A percentile compares a stretch with the other conserved stretches of the same genome.
Conservation (phyloP, 2,113 vertebrate genomes). For the Chionis minor region DNA sequence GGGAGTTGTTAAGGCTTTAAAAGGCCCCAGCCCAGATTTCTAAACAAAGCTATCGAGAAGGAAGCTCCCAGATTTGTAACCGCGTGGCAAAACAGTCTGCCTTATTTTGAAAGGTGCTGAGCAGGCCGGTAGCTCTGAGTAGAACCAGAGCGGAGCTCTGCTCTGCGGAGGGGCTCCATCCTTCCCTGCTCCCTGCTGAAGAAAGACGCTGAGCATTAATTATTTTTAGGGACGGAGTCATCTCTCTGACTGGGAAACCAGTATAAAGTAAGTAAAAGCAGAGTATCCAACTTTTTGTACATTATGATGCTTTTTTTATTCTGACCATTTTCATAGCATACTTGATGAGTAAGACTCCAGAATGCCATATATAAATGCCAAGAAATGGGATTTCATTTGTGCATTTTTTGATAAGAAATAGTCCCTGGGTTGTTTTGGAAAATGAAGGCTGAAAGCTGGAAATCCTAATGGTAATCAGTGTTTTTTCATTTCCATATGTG, state of each 20-base stretch:
- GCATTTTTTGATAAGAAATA: neutral
- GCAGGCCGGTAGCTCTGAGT: neutral
- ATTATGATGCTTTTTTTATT: neutral
- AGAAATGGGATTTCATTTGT: constrained; percentile 16
- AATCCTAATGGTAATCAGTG: constrained; percentile 43
- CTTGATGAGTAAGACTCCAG: neutral
- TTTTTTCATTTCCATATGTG: constrained; percentile 41
- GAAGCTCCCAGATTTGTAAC: neutral
- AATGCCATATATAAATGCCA: constrained; percentile 12
- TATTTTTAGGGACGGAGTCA: neutral
- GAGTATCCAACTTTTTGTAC: neutral
- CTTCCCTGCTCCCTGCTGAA: neutral
- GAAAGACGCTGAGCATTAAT: rapidly evolving
- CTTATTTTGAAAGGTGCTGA: neutral
- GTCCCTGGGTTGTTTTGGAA: constrained; percentile 25
- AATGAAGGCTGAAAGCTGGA: constrained; percentile 32
- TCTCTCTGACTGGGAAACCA: neutral
- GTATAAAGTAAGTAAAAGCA: neutral
- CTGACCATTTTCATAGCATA: neutral
- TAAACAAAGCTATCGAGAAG: constrained; percentile 23
- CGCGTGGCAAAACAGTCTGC: neutral
- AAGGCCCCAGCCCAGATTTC: constrained; percentile 32
- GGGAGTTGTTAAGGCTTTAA: constrained; percentile 8
- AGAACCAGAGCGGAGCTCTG: neutral
- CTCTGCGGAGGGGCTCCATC: neutral